Conservation (phyloP, 2,888 invertebrate genomes). For the Drosophila gaucha region DNA sequence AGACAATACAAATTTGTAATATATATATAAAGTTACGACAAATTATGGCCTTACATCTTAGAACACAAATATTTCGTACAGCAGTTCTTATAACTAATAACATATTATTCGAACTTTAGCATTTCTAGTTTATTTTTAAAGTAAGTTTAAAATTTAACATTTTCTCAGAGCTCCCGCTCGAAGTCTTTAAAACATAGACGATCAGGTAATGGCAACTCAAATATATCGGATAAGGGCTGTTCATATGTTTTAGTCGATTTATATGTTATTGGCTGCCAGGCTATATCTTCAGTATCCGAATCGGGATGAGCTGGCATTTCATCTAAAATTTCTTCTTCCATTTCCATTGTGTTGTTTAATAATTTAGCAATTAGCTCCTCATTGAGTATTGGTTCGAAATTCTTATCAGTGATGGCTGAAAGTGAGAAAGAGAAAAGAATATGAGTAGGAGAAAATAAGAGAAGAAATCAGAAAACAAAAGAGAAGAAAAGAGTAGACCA, state of each 20-base stretch:
- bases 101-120: neutral
- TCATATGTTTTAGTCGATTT: neutral
- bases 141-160: too few species aligned
- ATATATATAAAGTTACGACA: neutral
- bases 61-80: neutral
- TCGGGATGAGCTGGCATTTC: neutral
- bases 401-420: slow-evolving; percentile 8
- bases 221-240: neutral
- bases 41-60: neutral
- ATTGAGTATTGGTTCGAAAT: slow-evolving; percentile 13
- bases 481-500: neutral
- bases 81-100: neutral
- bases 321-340: neutral
- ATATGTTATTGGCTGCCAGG: neutral
- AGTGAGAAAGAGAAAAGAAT: neutral
- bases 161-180: neutral
- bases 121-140: neutral
- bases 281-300: slow-evolving; percentile 4
- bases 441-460: neutral
- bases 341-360: neutral
- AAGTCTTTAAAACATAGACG: slow-evolving; percentile 2
- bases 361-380: slow-evolving; percentile 26
- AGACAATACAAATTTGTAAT: neutral
- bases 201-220: neutral
- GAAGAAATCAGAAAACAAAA: neutral